phyloP scores from a whole-genome alignment of 2,797 vertebrate species.

The Alauda arvensis region DNA sequence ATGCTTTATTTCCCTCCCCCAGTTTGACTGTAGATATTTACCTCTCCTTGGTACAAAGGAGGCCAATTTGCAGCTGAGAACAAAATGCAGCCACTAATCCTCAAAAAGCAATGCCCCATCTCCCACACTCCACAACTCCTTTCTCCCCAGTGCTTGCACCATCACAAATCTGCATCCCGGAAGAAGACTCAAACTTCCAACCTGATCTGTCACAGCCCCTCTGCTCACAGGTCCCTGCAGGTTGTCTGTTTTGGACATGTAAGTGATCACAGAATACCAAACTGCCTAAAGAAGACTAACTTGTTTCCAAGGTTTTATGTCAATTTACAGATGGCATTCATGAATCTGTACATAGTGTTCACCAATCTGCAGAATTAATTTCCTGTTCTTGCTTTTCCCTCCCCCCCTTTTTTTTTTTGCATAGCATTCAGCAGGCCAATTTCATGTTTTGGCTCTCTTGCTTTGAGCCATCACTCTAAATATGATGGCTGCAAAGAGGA shows the following conservation, averaged over 20 bases:
- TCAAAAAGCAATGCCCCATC: neutral
- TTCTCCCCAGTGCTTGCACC: neutral
- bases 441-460: neutral
- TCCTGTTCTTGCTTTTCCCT: neutral
- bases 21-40: neutral
- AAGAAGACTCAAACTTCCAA: neutral
- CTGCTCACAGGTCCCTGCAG: neutral
- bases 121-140: accelerated
- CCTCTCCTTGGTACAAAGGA: neutral
- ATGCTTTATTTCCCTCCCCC: conserved; percentile 13
- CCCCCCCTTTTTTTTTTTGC: neutral
- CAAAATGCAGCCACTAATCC: neutral
- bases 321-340: neutral
- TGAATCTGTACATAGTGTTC: neutral
- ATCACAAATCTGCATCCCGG: neutral
- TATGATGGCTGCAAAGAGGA: neutral
- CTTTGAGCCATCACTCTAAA: neutral
- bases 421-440: neutral
- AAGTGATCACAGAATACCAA: neutral
- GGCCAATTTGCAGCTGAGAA: neutral
- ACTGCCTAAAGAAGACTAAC: neutral
- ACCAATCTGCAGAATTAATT: neutral
- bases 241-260: neutral
- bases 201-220: neutral
- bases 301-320: neutral